Evolutionary conservation across 2,797 vertebrate species (phyloP).

Genomic region (Notolabrus celidotus): DNA sequence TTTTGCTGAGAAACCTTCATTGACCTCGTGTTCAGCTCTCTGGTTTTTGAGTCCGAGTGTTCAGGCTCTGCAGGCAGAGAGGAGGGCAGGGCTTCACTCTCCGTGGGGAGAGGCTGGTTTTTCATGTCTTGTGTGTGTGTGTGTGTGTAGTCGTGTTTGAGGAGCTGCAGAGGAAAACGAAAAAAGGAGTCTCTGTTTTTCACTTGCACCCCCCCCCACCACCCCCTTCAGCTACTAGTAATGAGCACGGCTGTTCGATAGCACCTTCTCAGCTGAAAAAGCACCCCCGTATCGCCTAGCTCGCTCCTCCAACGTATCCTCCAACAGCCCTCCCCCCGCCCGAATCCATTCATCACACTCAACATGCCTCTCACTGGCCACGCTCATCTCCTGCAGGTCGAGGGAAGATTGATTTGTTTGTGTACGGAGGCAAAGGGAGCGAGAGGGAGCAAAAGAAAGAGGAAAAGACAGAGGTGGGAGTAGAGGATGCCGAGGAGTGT

Average conservation of each 20-base stretch:
- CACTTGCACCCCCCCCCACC: constrained; percentile 11
- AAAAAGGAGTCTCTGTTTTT: constrained; percentile 33
- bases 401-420: constrained; percentile 77
- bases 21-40: not conserved
- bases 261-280: constrained; percentile 36
- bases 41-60: not conserved
- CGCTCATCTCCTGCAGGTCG: constrained; percentile 66
- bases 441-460: not conserved
- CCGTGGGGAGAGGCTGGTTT: not conserved
- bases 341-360: constrained; percentile 64
- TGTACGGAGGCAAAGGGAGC: constrained; percentile 38
- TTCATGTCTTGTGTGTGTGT: not conserved
- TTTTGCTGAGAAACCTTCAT: not conserved
- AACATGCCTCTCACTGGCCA: constrained; percentile 47
- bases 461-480: constrained; percentile 30
- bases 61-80: not conserved
- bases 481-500: constrained; percentile 24
- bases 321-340: constrained; percentile 5
- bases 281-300: constrained; percentile 10
- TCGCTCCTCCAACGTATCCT: constrained; percentile 8
- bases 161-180: constrained; percentile 3
- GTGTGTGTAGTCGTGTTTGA: not conserved
- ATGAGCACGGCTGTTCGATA: constrained; percentile 39
- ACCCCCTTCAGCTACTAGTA: constrained; percentile 20
- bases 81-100: not conserved